Base-by-base conservation (phyloP, 2,888 invertebrate species). In the Spisula subtruncata region DNA sequence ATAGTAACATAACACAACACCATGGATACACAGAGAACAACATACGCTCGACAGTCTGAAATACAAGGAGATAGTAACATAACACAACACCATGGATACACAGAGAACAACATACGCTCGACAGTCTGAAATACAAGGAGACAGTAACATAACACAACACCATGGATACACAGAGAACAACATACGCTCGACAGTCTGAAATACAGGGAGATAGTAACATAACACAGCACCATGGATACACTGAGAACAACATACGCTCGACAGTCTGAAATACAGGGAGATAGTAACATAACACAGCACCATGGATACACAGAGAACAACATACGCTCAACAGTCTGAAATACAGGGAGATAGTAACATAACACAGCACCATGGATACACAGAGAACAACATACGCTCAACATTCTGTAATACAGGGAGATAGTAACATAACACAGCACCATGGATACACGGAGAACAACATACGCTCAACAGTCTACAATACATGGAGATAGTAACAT, bases 11-110 rank as follows among this genome's bases (percentile, higher is more conserved):
- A 0, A 94, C 92, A 82, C 94, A 95, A 66, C 94, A 81, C 75
- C 93, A 93, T 14, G 96, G 96, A 85, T 95, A 96, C 4, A 93
- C 83, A 1, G 94, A 93, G 82, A 96, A 96, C 89, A 96, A 87
- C 75, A 95, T 54, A 89, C 93, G 93, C 90, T 96, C 96, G 46
- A 95, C 92, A 18, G 93, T 90, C n/a, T n/a, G n/a, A n/a, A n/a
- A n/a, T n/a, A n/a, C n/a, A n/a, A n/a, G n/a, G n/a, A n/a, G n/a
- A n/a, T n/a, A 95, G 89, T 18, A 95, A 91, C 8, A 94, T 92
- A 0, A 94, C 92, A 82, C 94, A 95, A 66, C 94, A 81, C 75
- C 93, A 93, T 14, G 96, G 96, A 85, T 95, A 96, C 4, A 93
- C 83, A 1, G 94, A 93, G 82, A 96, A 96, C 89, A 96, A 87